Percentiles rank a stretch among this genome's conserved stretches.
These are phyloP conservation scores for Hetaerina titia DNA, from an alignment of 2,888 invertebrate genomes.

Conservation along the genomic window DNA sequence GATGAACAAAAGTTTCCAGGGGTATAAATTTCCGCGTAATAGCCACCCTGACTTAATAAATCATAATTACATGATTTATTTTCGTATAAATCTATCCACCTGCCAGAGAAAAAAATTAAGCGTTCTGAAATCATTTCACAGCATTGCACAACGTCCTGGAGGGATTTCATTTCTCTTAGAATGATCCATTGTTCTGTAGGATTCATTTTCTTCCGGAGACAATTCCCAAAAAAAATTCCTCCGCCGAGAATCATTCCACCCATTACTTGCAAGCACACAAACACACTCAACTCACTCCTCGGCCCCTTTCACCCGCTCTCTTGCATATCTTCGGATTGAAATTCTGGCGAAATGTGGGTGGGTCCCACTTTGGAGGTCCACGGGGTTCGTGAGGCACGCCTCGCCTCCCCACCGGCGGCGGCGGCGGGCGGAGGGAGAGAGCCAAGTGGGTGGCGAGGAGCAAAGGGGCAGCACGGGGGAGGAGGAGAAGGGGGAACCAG, in stretches of 20 bases:
- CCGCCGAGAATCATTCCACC: constrained; percentile 26
- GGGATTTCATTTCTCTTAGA: constrained; percentile 3
- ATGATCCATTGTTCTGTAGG: constrained; percentile 63
- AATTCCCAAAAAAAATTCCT: constrained; percentile 29
- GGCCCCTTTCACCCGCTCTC: neutral
- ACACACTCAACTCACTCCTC: neutral
- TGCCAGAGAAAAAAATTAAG: neutral
- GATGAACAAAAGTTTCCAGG: neutral
- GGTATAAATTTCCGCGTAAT: neutral
- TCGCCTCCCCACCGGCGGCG: constrained; percentile 3
- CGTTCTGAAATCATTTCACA: neutral
- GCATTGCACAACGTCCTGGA: neutral
- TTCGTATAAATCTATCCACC: constrained; percentile 3
- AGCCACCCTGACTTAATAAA: neutral
- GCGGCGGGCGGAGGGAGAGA: neutral
- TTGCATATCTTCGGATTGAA: constrained; percentile 6
- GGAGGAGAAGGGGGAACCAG: neutral
- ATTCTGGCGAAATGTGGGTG: constrained; percentile 66
- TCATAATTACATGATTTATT: constrained; percentile 11
- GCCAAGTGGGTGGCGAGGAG: neutral
- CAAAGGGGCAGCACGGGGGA: neutral
- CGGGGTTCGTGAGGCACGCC: constrained; percentile 47
- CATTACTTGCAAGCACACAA: neutral
- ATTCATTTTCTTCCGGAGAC: constrained; percentile 44
- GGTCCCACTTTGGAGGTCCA: constrained; percentile 35